Evolutionary conservation across 2,797 vertebrate species (phyloP), one percentile per base, ranked within the genome.

Genomic region (Meriones psammophilus): DNA sequence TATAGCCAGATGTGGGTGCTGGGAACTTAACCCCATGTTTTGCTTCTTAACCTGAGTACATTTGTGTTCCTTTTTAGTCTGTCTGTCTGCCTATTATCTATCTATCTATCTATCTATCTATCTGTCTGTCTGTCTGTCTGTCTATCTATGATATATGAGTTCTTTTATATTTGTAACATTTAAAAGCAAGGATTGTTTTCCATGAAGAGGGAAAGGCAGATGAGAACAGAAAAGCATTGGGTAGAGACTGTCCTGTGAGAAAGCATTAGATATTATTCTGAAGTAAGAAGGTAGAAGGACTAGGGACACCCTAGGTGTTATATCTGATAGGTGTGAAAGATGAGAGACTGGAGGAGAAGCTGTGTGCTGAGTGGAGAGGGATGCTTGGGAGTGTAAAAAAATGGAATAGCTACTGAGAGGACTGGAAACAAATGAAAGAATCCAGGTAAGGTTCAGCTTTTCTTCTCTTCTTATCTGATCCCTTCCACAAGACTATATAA

Each of bases 171-270:
- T 92, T 60, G 76, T 87, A 66, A 88, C 56, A 93, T 92, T 95
- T 91, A 73, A 89, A 83, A 94, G 58, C 46, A 91, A 91, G 91
- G 95, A 91, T 33, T 54, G 24, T 89, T 94, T 94, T 84, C 87
- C 89, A 74, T 79, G 69, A 91, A 78, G 62, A 88, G 14, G 89
- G 42, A 91, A 91, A 90, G 42, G n/a, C 60, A 81, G 78, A 33
- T 86, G 64, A 91, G 10, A 84, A 58, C 28, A 64, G 84, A 91
- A 91, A 89, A 73, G 93, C 26, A 78, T 71, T 76, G 20, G 68
- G 33, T 74, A 20, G 76, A 86, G 24, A 69, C 12, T 42, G 68
- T 4, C 2, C 36, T 68, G 22, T 17, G 30, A 22, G 13, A 91
- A 56, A 50, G 22, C 56, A 92, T 66, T 71, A 80, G 60, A 28